Evolutionary conservation across 2,797 vertebrate genomes (phyloP), one percentile per base, ranked within the genome.

Genomic region (Aplochiton taeniatus): DNA sequence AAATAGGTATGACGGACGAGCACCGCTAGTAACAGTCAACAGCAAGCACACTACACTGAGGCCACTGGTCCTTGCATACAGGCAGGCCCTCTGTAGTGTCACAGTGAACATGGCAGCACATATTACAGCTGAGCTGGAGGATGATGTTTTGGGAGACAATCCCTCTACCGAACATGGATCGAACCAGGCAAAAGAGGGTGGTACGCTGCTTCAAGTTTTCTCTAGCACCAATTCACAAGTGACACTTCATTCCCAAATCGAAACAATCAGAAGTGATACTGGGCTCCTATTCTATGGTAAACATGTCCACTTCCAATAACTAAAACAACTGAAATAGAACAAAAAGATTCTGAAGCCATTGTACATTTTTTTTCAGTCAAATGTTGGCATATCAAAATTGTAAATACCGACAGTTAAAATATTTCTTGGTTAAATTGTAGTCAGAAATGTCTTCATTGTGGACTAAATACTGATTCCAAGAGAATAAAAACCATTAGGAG

Each of bases 21-120:
- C 85, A 86, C 83, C 79, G 88, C 76, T 80, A 78, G 84, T 85
- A 90, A 94, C 91, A 94, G 93, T 92, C 92, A 85, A 83, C 70
- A 87, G 91, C 90, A 88, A 84, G 85, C 83, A 89, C 77, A 85
- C 80, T 69, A 73, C 57, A 80, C 68, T 66, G 52, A 14, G 19
- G 63, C 70, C 72, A 66, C 72, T 69, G 66, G 70, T 72, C 16
- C 72, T 53, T 76, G 59, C 42, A 54, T 68, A 68, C 72, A 54
- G 11, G 68, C 76, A 81, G 77, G 55, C 65, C 74, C 61, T 68
- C 69, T 52, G 68, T 69, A 73, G 82, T 81, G 87, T 92, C 91
- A 92, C 90, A 92, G 91, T 91, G 91, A 91, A 84, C 58, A 75
- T 79, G 79, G 75, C 79, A 82, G 57, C 44, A 69, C 58, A 67